Evolutionary conservation across 2,113 vertebrate genomes (phyloP).

Genomic region (Fregetta grallaria): DNA sequence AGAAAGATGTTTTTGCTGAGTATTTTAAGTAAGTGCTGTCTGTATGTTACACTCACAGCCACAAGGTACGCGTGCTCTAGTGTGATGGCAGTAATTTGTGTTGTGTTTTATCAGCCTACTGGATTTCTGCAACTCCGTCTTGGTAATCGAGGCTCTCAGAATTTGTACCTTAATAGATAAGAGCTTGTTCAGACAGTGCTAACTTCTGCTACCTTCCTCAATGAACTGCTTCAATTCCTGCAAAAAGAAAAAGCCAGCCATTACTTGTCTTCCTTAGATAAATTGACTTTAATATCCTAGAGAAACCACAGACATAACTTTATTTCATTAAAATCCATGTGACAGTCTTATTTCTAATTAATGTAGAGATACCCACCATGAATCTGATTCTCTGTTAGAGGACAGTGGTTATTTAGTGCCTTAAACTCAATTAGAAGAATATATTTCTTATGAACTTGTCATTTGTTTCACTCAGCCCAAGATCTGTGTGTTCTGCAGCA

Average conservation of each 20-base stretch:
- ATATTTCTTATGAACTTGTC: not conserved
- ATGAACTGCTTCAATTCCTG: not conserved
- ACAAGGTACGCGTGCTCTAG: not conserved
- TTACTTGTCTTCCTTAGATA: conserved; percentile 20
- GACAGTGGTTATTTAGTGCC: not conserved
- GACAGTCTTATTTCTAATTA: conserved; percentile 3
- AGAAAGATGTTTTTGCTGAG: not conserved
- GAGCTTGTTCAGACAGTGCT: not conserved
- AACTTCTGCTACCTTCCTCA: not conserved
- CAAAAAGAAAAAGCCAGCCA: not conserved
- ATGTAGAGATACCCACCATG: not conserved
- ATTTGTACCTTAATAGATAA: not conserved
- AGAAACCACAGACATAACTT: not conserved
- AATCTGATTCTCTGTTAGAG: not conserved
- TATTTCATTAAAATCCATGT: conserved; percentile 31
- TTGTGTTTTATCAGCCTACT: not conserved
- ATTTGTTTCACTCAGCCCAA: not conserved
- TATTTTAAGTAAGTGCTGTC: not conserved
- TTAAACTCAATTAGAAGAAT: conserved; percentile 32
- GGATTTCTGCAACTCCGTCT: not conserved
- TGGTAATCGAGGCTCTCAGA: accelerated
- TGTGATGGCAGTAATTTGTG: not conserved
- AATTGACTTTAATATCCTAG: conserved; percentile 36
- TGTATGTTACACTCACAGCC: not conserved
- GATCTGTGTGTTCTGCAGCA: not conserved